These are phyloP conservation scores for Pipa parva DNA, from an alignment of 2,113 vertebrate species.

Conservation along the genomic window DNA sequence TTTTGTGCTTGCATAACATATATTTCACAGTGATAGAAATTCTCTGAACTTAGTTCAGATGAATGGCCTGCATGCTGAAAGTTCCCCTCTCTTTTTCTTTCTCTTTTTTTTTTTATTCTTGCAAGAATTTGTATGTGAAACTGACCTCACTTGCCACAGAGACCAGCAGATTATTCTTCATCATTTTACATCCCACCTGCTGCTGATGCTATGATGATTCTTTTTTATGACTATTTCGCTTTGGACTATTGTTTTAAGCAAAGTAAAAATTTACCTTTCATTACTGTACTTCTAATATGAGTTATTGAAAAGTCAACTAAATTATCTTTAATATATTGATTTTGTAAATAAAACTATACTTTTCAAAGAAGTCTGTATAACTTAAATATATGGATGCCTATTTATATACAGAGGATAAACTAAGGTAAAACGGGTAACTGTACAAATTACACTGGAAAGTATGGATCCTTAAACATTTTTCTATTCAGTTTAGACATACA, in stretches of 20 bases:
- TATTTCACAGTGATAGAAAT: conserved; percentile 83
- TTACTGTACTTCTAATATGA: conserved; percentile 50
- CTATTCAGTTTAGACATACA: too few species aligned
- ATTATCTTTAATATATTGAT: too few species aligned
- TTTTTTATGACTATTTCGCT: conserved; percentile 91
- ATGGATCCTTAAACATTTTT: too few species aligned
- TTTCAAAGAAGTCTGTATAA: too few species aligned
- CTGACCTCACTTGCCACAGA: conserved; percentile 88
- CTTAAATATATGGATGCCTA: too few species aligned
- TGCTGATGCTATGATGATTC: conserved; percentile 91
- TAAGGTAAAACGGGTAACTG: too few species aligned
- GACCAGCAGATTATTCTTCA: conserved; percentile 91
- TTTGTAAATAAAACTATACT: too few species aligned
- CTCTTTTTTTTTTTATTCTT: conserved; percentile 56
- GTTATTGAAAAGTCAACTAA: too few species aligned
- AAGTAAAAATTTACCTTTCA: conserved; percentile 76
- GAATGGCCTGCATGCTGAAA: conserved; percentile 89
- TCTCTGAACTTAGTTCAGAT: conserved; percentile 90
- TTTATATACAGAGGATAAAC: too few species aligned
- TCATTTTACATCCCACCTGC: conserved; percentile 88
- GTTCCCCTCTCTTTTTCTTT: conserved; percentile 52
- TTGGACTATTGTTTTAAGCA: conserved; percentile 88
- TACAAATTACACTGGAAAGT: too few species aligned
- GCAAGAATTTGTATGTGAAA: conserved; percentile 91
- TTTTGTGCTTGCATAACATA: conserved; percentile 87